Base-by-base conservation (phyloP, 2,888 invertebrate genomes). In the Ferrisia virgata region DNA sequence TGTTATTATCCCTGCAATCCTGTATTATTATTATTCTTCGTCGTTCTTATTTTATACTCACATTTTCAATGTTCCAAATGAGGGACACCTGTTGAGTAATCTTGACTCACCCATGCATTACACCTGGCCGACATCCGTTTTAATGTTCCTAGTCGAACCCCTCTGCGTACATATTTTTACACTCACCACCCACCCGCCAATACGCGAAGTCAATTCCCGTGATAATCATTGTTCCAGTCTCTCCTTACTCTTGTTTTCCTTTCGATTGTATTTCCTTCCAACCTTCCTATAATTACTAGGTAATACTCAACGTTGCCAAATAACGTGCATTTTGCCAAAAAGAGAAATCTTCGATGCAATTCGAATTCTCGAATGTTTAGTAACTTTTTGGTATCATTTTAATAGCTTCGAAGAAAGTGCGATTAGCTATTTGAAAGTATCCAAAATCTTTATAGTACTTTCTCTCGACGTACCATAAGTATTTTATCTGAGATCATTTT, bases 81-180 rank as follows among this genome's bases (percentile, higher is more conserved):
- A 47, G 33, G 47, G 80, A 80, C 80, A 80, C 80, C 80, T 80
- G 80, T 80, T 80, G 47, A 47, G 47, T 47, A 53, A 80, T 80
- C 47, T 80, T 53, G 80, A 80, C 80, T 47, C 80, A 80, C 40
- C 53, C 80, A 47, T 80, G 80, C 47, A 53, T 80, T 80, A 47
- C 80, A 80, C 80, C 80, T 80, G 80, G 47, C 80, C 43, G 31
- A 80, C 80, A 80, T 80, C 80, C 80, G 80, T 53, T 80, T 80
- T 11, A 36, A 18, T 69, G 31, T 31, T 8, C 31, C 4, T 28
- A 11, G 11, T 33, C 43, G 79, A 40, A 79, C 79, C 79, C 43
- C 79, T 43, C 79, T 40, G 11, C 40, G 13, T n/a, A n/a, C n/a
- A n/a, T 40, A 79, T 79, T 40, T 40, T 79, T 25, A 79, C 40